phyloP scores from a whole-genome alignment of 1,140 invertebrate genomes.

The Drosophila sp. region DNA sequence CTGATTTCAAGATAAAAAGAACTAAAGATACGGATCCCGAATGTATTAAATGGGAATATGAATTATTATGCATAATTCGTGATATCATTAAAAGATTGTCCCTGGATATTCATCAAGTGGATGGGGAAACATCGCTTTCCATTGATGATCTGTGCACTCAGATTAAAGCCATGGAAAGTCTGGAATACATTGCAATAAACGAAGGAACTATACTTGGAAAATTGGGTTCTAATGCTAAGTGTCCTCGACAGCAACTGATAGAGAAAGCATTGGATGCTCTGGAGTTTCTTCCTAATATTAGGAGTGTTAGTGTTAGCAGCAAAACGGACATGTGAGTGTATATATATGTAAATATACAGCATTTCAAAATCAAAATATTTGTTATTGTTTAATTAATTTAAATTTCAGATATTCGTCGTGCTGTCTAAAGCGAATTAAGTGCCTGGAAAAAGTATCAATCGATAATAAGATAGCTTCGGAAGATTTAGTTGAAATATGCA shows the following conservation, averaged over 20 bases:
- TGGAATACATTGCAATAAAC: constrained; percentile 10
- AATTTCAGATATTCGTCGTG: background rate
- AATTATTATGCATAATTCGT: constrained; percentile 8
- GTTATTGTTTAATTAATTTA: background rate
- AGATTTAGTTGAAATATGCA: constrained; percentile 14
- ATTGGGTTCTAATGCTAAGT: background rate
- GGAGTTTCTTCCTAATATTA: background rate
- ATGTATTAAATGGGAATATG: background rate
- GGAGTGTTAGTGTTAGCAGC: constrained; percentile 12
- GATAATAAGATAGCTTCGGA: constrained; percentile 2
- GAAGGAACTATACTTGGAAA: background rate
- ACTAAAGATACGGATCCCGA: background rate
- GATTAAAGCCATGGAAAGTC: constrained; percentile 8
- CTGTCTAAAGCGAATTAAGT: constrained; percentile 2
- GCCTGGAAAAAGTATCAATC: constrained; percentile 8
- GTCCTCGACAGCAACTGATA: background rate
- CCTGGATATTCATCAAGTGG: constrained; percentile 12
- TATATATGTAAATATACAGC: background rate
- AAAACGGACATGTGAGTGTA: constrained; percentile 6
- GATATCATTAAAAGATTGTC: constrained; percentile 11
- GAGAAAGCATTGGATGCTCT: background rate
- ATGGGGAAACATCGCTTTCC: background rate
- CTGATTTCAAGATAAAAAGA: constrained; percentile 6
- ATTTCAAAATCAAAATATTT: background rate
- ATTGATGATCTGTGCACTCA: constrained; percentile 3